These are phyloP conservation scores for Sebastes hubbsi DNA, from an alignment of 2,797 vertebrate genomes.

Conservation along the genomic window DNA sequence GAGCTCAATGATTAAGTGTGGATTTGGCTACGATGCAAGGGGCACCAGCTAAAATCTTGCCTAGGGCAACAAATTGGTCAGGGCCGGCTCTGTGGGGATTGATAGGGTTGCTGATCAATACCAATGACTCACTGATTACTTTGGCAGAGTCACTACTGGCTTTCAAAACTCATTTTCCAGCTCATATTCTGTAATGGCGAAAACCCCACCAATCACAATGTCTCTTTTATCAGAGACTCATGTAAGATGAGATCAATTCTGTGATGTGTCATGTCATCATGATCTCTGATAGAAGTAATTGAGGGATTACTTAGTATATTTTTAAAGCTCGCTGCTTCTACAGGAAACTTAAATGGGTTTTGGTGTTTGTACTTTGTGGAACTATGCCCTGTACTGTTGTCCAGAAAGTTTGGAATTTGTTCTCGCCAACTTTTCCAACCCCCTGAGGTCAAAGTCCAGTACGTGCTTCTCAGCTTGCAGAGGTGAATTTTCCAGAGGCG, in stretches of 20 bases:
- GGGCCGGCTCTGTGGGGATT: not conserved
- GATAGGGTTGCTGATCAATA: slow-evolving; percentile 36
- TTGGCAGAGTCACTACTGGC: slow-evolving; percentile 13
- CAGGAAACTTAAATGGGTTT: not conserved
- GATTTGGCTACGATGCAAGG: not conserved
- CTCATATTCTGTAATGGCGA: slow-evolving; percentile 10
- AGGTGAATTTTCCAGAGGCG: slow-evolving; percentile 54
- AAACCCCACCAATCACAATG: slow-evolving; percentile 2
- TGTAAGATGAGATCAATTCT: not conserved
- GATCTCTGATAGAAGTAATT: not conserved
- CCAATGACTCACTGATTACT: slow-evolving; percentile 31
- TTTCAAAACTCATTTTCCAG: slow-evolving; percentile 32
- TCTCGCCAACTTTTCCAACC: slow-evolving; percentile 50
- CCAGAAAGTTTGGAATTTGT: slow-evolving; percentile 56
- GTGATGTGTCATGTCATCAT: not conserved
- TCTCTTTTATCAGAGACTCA: not conserved
- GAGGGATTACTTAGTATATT: not conserved
- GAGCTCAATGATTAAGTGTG: not conserved
- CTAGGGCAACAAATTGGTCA: not conserved
- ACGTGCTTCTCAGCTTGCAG: slow-evolving; percentile 42
- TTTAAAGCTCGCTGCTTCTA: not conserved
- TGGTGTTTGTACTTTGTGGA: slow-evolving; percentile 6
- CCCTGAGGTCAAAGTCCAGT: slow-evolving; percentile 52
- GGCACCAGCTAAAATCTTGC: not conserved
- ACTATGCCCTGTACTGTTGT: not conserved